Percentiles rank a stretch among this genome's conserved stretches.
Conservation (phyloP, 2,797 vertebrate species). For the Dryobates pubescens region DNA sequence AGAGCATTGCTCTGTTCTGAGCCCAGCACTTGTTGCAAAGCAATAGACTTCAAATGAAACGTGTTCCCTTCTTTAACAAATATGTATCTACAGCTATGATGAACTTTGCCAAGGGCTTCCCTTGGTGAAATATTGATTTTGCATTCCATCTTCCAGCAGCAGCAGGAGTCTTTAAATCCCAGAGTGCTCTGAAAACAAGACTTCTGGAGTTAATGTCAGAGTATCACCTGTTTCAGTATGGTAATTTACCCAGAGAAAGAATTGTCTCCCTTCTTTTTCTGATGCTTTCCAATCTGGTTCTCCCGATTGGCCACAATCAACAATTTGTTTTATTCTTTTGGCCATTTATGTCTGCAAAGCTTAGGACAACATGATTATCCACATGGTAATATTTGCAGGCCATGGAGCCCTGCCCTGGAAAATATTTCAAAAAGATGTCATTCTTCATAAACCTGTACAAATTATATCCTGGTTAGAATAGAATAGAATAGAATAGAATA, state of each 20-base stretch:
- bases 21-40: background rate
- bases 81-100: background rate
- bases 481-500: too few relatives aligned
- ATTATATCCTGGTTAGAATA: background rate
- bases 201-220: background rate
- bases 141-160: conserved; percentile 1
- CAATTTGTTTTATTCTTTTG: background rate
- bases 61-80: conserved; percentile 8
- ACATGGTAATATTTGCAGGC: background rate
- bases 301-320: background rate
- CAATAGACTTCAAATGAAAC: background rate
- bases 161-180: background rate
- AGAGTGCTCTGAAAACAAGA: background rate
- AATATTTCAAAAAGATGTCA: background rate
- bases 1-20: background rate
- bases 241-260: background rate
- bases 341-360: background rate
- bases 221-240: background rate
- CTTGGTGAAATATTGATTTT: conserved; percentile 12
- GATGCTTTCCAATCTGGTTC: background rate
- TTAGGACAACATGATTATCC: background rate
- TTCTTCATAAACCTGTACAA: background rate
- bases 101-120: conserved; percentile 24
- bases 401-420: background rate
- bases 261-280: background rate